phyloP scores from a whole-genome alignment of 2,797 vertebrate species.

The Semaprochilodus insignis region DNA sequence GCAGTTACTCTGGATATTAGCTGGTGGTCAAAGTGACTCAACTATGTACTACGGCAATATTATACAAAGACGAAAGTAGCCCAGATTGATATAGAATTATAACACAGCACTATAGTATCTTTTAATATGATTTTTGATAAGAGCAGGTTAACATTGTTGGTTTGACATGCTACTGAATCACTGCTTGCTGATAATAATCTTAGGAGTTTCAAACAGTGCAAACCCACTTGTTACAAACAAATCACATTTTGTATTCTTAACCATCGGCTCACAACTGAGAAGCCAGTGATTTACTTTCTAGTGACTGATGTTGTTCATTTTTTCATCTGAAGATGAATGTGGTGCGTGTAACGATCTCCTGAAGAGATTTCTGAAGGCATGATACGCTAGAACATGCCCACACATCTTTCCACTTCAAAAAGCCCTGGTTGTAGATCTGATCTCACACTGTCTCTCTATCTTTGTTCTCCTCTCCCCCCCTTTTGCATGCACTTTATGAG shows the following conservation, averaged over 20 bases:
- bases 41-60: no score
- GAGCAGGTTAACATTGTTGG: no score
- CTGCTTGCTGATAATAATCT: neutral
- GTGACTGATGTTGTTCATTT: neutral
- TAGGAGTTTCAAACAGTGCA: neutral
- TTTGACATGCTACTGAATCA: neutral
- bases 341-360: conserved; percentile 1
- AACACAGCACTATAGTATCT: no score
- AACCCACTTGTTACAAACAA: neutral
- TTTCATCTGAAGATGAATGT: conserved; percentile 13
- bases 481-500: conserved; percentile 10
- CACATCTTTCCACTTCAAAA: conserved; percentile 35
- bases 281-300: neutral
- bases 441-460: neutral
- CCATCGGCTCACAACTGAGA: neutral
- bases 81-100: no score
- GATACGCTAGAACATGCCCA: conserved; percentile 21
- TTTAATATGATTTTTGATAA: no score
- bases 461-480: conserved; percentile 23
- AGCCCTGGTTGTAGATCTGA: neutral
- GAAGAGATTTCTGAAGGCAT: conserved; percentile 9
- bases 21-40: no score
- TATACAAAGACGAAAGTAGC: no score
- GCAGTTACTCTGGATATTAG: no score
- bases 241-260: neutral